Percentiles rank a stretch among this genome's conserved stretches.
These are phyloP conservation scores for Bilobella aurantiaca DNA, from an alignment of 1,140 invertebrate genomes.

Conservation along the genomic window DNA sequence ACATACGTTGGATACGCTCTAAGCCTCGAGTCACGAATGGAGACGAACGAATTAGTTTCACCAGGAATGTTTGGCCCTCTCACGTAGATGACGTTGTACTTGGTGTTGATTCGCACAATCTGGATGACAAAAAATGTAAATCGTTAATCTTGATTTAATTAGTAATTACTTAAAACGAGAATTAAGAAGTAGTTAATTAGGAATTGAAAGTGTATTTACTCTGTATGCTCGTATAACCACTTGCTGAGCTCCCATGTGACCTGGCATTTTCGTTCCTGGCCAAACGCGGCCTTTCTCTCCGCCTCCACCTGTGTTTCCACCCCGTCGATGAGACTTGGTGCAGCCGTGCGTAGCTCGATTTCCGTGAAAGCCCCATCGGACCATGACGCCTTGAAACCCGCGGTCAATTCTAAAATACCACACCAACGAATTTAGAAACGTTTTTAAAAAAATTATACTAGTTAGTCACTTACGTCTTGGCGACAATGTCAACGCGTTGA, in stretches of 20 bases:
- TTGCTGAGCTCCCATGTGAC: constrained; percentile 80
- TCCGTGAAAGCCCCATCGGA: constrained; percentile 89
- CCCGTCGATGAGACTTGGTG: constrained; percentile 88
- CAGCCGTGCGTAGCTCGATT: constrained; percentile 81
- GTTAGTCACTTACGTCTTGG: constrained; percentile 75
- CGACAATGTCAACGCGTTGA: constrained; percentile 78
- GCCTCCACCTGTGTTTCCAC: constrained; percentile 79
- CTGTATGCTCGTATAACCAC: constrained; percentile 59
- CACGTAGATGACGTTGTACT: constrained; percentile 86
- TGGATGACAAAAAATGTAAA: constrained; percentile 37
- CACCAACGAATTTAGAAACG: too few species aligned
- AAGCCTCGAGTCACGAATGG: constrained; percentile 69
- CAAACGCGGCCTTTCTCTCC: constrained; percentile 73
- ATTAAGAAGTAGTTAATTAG: constrained; percentile 13
- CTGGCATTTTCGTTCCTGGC: constrained; percentile 93
- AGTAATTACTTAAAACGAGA: constrained; percentile 18
- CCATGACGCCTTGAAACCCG: constrained; percentile 98
- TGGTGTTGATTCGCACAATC: constrained; percentile 84
- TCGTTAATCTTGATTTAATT: too few species aligned
- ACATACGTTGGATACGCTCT: constrained; percentile 57
- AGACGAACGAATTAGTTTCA: constrained; percentile 62
- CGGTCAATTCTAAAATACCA: constrained; percentile 64
- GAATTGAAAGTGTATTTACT: constrained; percentile 39
- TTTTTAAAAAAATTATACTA: too few species aligned
- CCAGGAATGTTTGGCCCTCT: constrained; percentile 70